phyloP scores from a whole-genome alignment of 2,113 vertebrate species.

The Mesitornis unicolor region DNA sequence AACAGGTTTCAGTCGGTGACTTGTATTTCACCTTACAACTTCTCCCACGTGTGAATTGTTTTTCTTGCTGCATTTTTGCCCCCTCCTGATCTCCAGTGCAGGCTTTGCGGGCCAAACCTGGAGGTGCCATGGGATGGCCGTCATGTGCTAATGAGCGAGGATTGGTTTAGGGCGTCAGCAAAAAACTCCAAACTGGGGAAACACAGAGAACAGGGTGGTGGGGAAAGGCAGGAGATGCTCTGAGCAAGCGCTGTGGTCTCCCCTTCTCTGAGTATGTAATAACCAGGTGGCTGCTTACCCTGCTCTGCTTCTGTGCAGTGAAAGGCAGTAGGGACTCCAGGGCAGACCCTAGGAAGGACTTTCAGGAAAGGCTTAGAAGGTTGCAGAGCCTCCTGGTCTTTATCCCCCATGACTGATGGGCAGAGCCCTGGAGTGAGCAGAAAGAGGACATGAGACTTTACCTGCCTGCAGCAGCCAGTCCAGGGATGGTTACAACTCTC shows the following conservation, averaged over 20 bases:
- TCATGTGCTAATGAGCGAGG: conserved; percentile 8
- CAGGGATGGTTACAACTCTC: background rate
- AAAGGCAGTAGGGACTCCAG: background rate
- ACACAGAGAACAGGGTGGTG: accelerated
- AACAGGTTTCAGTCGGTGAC: conserved; percentile 29
- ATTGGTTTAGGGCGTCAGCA: background rate
- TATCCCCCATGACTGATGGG: background rate
- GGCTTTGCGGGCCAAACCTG: background rate
- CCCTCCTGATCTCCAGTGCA: background rate
- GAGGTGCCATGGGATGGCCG: background rate
- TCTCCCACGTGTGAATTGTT: conserved; percentile 35
- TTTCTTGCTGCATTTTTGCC: conserved; percentile 17
- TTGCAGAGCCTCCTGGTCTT: background rate
- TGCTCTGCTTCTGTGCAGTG: background rate
- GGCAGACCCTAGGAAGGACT: background rate
- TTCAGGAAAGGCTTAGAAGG: accelerated
- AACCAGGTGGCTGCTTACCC: background rate
- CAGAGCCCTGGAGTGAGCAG: background rate
- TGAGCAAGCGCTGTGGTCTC: background rate
- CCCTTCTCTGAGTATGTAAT: background rate
- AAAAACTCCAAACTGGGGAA: background rate
- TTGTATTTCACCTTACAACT: conserved; percentile 25
- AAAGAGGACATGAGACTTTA: background rate
- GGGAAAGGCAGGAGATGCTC: background rate
- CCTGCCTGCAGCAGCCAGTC: background rate